Evolutionary conservation across 1,140 invertebrate species (phyloP).

Genomic region (Penaeus vannamei): DNA sequence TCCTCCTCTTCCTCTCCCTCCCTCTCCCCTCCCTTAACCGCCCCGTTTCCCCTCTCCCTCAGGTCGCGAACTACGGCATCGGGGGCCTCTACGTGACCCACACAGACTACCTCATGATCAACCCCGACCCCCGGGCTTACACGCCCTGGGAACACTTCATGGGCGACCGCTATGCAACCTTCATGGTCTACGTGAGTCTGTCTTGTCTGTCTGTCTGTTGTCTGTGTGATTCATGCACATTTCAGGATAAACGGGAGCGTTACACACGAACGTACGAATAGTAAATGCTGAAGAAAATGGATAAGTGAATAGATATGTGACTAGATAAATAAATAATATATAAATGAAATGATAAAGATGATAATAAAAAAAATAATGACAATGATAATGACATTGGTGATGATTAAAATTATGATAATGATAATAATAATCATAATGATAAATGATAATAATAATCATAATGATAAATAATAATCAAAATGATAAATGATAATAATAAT

Average conservation of each 20-base stretch:
- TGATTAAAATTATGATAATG: too few relatives aligned
- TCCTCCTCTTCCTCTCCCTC: too few relatives aligned
- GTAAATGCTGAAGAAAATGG: background rate
- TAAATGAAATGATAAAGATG: too few relatives aligned
- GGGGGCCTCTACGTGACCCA: constrained; percentile 80
- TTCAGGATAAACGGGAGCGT: background rate
- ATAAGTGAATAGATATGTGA: too few relatives aligned
- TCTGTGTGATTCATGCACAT: background rate
- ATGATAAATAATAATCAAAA: too few relatives aligned
- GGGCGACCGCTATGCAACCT: constrained; percentile 77
- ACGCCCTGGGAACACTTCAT: constrained; percentile 69
- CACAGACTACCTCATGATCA: constrained; percentile 75
- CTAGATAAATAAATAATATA: too few relatives aligned
- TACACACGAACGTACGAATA: constrained; percentile 5
- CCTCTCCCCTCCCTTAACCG: background rate
- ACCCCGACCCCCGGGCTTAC: constrained; percentile 70
- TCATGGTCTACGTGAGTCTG: constrained; percentile 77
- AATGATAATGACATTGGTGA: too few relatives aligned
- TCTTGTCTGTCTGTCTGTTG: background rate
- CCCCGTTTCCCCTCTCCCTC: constrained; percentile 2
- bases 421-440: too few relatives aligned
- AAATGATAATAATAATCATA: too few relatives aligned
- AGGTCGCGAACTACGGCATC: constrained; percentile 78
- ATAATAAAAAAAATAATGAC: too few relatives aligned
- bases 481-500: too few relatives aligned